phyloP scores from a whole-genome alignment of 1,140 invertebrate genomes.

The Camponotus floridanus region DNA sequence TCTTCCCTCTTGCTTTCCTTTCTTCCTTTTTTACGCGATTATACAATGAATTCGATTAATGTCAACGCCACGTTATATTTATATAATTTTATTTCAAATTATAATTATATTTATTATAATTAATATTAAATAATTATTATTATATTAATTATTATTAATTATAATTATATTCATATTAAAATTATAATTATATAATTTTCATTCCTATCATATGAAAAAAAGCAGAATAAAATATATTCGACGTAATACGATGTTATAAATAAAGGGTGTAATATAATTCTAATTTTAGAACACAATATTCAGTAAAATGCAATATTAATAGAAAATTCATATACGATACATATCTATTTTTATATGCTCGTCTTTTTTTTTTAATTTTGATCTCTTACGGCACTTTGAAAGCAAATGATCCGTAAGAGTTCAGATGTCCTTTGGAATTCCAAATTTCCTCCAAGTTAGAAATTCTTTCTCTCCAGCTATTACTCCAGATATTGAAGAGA shows the following conservation, averaged over 20 bases:
- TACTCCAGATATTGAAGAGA: not conserved
- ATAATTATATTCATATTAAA: too few relatives aligned
- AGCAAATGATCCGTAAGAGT: not conserved
- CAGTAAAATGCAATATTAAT: not conserved
- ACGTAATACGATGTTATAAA: too few relatives aligned
- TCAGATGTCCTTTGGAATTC: slow-evolving; percentile 3
- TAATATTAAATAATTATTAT: too few relatives aligned
- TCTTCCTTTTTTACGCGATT: not conserved
- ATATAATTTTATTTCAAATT: not conserved
- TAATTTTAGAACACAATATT: not conserved
- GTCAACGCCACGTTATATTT: not conserved
- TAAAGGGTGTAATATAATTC: too few relatives aligned
- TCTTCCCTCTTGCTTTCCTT: not conserved
- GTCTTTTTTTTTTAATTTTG: not conserved
- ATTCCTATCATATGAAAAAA: too few relatives aligned
- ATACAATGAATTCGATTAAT: not conserved
- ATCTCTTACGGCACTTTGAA: not conserved
- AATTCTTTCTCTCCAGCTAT: not conserved
- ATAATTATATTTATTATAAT: too few relatives aligned
- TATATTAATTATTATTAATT: too few relatives aligned
- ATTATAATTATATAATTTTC: too few relatives aligned
- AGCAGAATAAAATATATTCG: too few relatives aligned
- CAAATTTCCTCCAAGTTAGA: not conserved
- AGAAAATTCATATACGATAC: too few relatives aligned
- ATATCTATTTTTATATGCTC: not conserved